Evolutionary conservation across 2,888 invertebrate genomes (phyloP), one percentile per base, ranked within the genome.

Genomic region (Drosophila prolongata): DNA sequence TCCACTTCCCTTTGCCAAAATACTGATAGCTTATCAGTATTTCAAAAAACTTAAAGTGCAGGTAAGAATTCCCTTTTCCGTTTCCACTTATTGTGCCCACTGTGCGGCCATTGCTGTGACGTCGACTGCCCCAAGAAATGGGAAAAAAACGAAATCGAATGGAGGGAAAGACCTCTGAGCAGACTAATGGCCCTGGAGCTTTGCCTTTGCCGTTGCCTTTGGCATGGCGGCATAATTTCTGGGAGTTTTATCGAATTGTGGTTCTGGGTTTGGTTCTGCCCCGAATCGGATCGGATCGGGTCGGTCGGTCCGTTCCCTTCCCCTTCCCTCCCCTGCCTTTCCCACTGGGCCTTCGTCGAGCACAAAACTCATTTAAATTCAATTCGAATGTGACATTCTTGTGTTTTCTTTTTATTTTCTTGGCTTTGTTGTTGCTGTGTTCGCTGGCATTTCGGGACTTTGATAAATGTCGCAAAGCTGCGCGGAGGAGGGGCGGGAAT

Each of bases 291-390:
- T 56, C 14, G 49, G 42, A 13, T 37, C 24, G 53, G 44, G n/a
- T 50, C 42, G 35, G 42, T 49, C 49, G 37, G 40, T 6, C 37
- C 35, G 50, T 47, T 59, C n/a, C 34, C 14, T 2, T 40, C 30
- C 53, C 43, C 57, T 14, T 16, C 16, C 16, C 16, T 16, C 1
- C 16, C 16, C 50, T 37, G 38, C 46, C 34, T 27, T 62, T 47
- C n/a, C 49, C 58, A 49, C 53, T 56, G 46, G 71, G 81, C 55
- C 60, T 67, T 49, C 60, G 79, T 53, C 59, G 43, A 75, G 70
- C 72, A 69, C 59, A 68, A 85, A 79, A 78, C 84, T 86, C 80
- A 86, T 89, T 88, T 88, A 75, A 84, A 90, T 90, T 89, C 89
- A 84, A 80, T 84, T 83, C 76, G 80, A 89, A 86, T 86, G 80